phyloP scores from a whole-genome alignment of 2,113 vertebrate genomes.

The Isurus oxyrinchus region DNA sequence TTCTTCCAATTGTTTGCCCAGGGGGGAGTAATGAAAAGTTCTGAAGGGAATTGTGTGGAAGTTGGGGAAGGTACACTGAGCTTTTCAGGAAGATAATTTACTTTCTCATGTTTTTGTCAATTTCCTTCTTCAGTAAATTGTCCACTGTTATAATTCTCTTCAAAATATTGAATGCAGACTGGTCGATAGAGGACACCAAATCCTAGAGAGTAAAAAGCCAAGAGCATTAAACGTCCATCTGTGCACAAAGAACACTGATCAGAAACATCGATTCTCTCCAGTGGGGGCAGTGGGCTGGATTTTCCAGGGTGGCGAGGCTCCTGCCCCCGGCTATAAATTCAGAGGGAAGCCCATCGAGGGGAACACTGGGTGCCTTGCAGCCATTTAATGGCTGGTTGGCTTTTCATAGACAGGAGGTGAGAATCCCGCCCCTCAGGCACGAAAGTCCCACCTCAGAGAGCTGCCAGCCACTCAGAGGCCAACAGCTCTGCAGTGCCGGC shows the following conservation, averaged over 20 bases:
- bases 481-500: too few species aligned
- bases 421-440: too few species aligned
- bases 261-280: neutral
- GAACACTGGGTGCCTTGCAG: too few species aligned
- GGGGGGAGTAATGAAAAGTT: neutral
- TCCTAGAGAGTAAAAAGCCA: neutral
- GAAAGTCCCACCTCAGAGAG: too few species aligned
- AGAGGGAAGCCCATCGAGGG: too few species aligned
- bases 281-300: too few species aligned
- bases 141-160: slow-evolving; percentile 43
- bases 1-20: neutral
- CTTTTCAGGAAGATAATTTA: slow-evolving; percentile 37
- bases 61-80: neutral
- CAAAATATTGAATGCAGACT: neutral
- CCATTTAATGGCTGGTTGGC: too few species aligned
- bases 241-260: neutral
- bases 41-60: neutral
- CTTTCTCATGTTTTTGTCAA: slow-evolving; percentile 34
- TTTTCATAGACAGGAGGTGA: too few species aligned
- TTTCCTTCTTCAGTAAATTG: slow-evolving; percentile 38
- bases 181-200: neutral
- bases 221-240: neutral
- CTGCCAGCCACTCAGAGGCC: too few species aligned
- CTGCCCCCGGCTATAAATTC: too few species aligned
- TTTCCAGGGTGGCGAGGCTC: too few species aligned